Evolutionary conservation across 2,888 invertebrate species (phyloP), one percentile per base, ranked within the genome.

Genomic region (Diaperis boleti): DNA sequence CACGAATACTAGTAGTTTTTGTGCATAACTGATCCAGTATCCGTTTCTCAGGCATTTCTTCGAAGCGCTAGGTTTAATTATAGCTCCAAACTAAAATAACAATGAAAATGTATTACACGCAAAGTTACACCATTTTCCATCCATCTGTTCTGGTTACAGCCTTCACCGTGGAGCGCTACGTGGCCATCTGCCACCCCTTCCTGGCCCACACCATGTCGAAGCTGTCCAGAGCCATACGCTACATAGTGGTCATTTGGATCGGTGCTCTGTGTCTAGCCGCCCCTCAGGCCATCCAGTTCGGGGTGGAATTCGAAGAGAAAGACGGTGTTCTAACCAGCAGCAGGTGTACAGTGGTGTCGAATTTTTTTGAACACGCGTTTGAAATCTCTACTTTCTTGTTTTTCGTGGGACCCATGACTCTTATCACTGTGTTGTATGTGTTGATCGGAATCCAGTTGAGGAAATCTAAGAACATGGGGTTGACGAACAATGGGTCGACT

Each of bases 381-480:
- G 90, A 91, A 75, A 87, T 92, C 70, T 92, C 94, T 10, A 89
- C 89, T 71, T 88, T 90, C 76, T 83, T 94, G 72, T 94, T 95
- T 81, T 95, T 95, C 78, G 88, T 92, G 26, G 88, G 90, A 35
- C 95, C 95, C 1, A 94, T 95, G 93, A 91, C 91, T 15, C 84
- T 94, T 65, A 94, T 95, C 76, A 89, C 90, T 15, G 90, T 93
- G 61, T 82, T 95, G 68, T 95, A 95, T 76, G 86, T 90, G 52
- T 82, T 92, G 66, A 92, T 92, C 72, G 92, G 90, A 0, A 79
- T 90, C 44, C 90, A 90, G 77, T 82, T 92, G 67, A 85, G 89
- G 52, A 86, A 87, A 39, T 89, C 91, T 26, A 82, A 86, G 11
- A 81, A 86, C 66, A 80, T 89, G 1, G 50, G 52, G 8, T 11